Base-by-base conservation (phyloP, 2,888 invertebrate genomes). In the Mythimna albipuncta region DNA sequence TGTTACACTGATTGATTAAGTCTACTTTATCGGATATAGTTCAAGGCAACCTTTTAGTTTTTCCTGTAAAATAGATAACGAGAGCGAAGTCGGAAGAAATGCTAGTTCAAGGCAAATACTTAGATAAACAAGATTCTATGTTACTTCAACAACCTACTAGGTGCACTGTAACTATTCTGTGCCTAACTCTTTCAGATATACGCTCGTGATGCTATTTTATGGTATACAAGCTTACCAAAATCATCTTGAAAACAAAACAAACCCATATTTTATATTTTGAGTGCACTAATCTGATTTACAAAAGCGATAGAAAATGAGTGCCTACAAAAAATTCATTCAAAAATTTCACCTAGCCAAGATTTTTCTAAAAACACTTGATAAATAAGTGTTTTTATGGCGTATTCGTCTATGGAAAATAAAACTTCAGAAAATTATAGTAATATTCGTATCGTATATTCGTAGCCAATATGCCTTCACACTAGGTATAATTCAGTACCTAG, bases 371-470 rank as follows among this genome's bases (percentile, higher is more conserved):
- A 2, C 16, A 55, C 3, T 16, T 72, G 13, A 19, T 35, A 41
- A 52, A 16, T 50, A 69, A 2, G 9, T 32, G 10, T 58, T 69
- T 50, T 35, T 52, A n/a, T n/a, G 13, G 16, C n/a, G 2, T 21
- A 41, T 50, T 54, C 16, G 11, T 16, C 11, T 7, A 21, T 32
- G 21, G n/a, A 64, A 75, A 81, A 81, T 81, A 69, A 77, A 81
- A 81, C 76, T 57, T 81, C 76, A 77, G 11, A 32, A 44, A 21
- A 21, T 41, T 57, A 66, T 55, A 63, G 11, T 75, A 50, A 64
- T 79, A 64, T 68, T 81, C 59, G 57, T 63, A 75, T 77, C 70
- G 85, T 88, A 85, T 71, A 82, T 68, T 72, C 54, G 64, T 61
- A 55, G 54, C 26, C 68, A 75, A 58, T 79, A 72, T 72, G 62